Conservation (phyloP, 1,140 invertebrate species). For the Matsumurasca onukii region DNA sequence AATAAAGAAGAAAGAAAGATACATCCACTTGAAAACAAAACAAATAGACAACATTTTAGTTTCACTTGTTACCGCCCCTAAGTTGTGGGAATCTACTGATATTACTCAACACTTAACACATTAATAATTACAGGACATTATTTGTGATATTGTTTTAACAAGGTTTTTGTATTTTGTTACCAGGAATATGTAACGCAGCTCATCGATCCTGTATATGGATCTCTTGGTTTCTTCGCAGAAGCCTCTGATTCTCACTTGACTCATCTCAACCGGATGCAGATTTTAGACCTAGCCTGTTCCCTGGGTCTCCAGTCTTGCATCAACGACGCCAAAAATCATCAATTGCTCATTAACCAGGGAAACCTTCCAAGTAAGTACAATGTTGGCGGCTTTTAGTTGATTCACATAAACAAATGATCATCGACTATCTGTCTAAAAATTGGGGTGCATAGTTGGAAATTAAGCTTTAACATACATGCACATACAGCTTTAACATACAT, state of each 20-base stretch:
- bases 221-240: neutral
- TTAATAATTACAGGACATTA: too few relatives aligned
- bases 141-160: too few relatives aligned
- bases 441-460: neutral
- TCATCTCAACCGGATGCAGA: neutral
- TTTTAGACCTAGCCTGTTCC: neutral
- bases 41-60: too few relatives aligned
- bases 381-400: too few relatives aligned
- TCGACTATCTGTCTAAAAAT: too few relatives aligned
- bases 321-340: neutral
- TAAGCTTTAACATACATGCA: neutral
- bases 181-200: neutral
- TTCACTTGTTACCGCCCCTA: too few relatives aligned
- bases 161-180: too few relatives aligned
- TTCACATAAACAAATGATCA: too few relatives aligned
- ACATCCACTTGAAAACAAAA: too few relatives aligned
- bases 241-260: neutral
- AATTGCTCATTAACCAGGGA: neutral
- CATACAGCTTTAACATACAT: neutral
- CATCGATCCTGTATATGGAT: neutral
- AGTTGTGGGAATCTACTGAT: too few relatives aligned
- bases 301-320: neutral
- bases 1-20: too few relatives aligned
- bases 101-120: too few relatives aligned
- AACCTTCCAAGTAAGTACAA: slow-evolving; percentile 1